phyloP scores from a whole-genome alignment of 2,888 invertebrate genomes.

The Ephialtes manifestator region DNA sequence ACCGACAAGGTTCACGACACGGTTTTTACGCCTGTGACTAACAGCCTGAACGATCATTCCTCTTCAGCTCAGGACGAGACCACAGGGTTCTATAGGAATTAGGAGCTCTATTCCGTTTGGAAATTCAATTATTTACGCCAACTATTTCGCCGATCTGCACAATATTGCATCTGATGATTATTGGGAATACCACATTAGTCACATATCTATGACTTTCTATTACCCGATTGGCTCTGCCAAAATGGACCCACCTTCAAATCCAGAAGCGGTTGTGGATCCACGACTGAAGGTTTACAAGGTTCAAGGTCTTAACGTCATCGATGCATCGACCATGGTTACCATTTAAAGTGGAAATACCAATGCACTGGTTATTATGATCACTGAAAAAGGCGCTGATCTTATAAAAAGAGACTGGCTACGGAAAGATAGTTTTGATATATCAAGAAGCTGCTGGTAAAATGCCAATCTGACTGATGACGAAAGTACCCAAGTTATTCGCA shows the following conservation, averaged over 20 bases:
- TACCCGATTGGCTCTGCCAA: conserved; percentile 95
- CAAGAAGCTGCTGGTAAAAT: too few species aligned
- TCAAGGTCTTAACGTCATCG: conserved; percentile 94
- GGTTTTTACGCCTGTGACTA: conserved; percentile 93
- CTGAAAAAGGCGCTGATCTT: conserved; percentile 95
- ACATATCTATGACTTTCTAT: conserved; percentile 96
- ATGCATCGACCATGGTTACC: conserved; percentile 95
- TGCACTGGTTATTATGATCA: conserved; percentile 97
- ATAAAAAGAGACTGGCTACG: conserved; percentile 93
- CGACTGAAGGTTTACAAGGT: conserved; percentile 91
- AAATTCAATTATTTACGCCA: conserved; percentile 95
- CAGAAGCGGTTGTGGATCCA: too few species aligned
- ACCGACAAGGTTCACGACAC: conserved; percentile 93
- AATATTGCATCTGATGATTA: conserved; percentile 94
- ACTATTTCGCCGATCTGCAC: conserved; percentile 94
- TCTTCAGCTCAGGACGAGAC: conserved; percentile 92
- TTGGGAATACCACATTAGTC: conserved; percentile 94
- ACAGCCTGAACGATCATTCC: conserved; percentile 96
- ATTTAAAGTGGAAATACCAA: conserved; percentile 96
- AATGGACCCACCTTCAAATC: too few species aligned
- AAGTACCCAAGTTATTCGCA: background rate
- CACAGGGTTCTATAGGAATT: conserved; percentile 92
- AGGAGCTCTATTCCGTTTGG: conserved; percentile 94
- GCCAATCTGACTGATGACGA: background rate
- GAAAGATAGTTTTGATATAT: too few species aligned